A percentile compares a stretch with the other conserved stretches of the same genome.
Evolutionary conservation across 2,888 invertebrate genomes (phyloP).

Genomic region (Pimpla rufipes): DNA sequence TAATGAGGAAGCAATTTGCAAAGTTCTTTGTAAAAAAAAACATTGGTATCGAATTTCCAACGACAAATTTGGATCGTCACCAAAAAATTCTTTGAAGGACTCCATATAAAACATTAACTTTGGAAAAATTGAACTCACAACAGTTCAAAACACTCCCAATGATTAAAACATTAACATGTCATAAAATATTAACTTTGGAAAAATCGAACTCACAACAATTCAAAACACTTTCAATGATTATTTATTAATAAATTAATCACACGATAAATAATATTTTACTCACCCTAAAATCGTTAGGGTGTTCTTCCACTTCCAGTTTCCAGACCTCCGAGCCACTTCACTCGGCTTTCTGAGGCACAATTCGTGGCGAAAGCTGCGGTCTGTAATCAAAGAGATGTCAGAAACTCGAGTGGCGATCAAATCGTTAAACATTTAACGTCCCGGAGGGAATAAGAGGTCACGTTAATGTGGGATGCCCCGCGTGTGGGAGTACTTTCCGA

Average conservation of each 20-base stretch:
- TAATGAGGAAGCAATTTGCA: no score
- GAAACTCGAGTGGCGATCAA: not conserved
- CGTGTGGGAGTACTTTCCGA: not conserved
- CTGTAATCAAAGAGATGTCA: constrained; percentile 5
- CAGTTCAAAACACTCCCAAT: no score
- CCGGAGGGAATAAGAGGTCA: not conserved
- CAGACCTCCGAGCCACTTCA: not conserved
- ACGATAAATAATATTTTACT: not conserved
- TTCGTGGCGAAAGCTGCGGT: not conserved
- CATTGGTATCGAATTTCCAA: no score
- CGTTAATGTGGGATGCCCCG: not conserved
- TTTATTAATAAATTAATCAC: not conserved
- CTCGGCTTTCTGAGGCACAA: not conserved
- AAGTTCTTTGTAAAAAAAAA: no score
- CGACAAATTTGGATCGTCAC: no score
- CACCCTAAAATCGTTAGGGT: not conserved
- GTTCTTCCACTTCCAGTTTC: not conserved
- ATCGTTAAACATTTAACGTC: not conserved
- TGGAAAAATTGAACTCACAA: no score
- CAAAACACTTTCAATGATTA: not conserved
- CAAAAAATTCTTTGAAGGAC: no score
- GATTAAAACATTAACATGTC: no score
- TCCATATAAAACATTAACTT: no score
- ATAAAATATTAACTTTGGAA: no score
- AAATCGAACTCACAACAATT: no score